Conservation (phyloP, 64 coral and sea anemone species). For the Actinia tenebrosa region DNA sequence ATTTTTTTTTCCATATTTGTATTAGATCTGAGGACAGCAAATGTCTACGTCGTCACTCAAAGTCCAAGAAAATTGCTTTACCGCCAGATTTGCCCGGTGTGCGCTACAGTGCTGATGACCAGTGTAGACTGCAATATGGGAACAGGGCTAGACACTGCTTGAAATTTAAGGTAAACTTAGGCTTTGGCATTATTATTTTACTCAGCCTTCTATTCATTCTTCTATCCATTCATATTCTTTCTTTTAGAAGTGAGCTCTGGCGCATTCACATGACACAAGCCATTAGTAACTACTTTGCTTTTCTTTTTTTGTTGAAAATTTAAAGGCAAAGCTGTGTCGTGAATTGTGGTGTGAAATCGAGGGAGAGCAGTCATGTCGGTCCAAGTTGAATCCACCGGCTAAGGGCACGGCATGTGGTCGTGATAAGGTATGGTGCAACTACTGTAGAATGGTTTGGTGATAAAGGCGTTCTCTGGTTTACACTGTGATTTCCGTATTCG, state of each 20-base stretch:
- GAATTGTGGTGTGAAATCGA: constrained; percentile 92
- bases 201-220: too few relatives aligned
- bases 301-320: neutral
- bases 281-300: too few relatives aligned
- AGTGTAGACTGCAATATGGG: constrained; percentile 84
- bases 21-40: constrained; percentile 65
- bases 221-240: too few relatives aligned
- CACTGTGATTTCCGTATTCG: too few relatives aligned
- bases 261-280: too few relatives aligned
- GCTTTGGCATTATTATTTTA: too few relatives aligned
- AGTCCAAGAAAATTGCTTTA: constrained; percentile 24
- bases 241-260: too few relatives aligned
- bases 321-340: constrained; percentile 66
- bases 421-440: constrained; percentile 64
- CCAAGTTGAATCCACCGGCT: constrained; percentile 66
- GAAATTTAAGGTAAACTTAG: constrained; percentile 45
- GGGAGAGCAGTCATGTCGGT: constrained; percentile 79
- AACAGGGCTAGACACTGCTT: constrained; percentile 83
- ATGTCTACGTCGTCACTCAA: constrained; percentile 45
- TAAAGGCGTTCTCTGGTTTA: too few relatives aligned
- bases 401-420: constrained; percentile 66
- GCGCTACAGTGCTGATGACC: constrained; percentile 78
- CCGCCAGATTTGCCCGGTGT: constrained; percentile 67
- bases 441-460: neutral
- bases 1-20: neutral